Evolutionary conservation across 2,888 invertebrate species (phyloP), one percentile per base, ranked within the genome.

Genomic region (Hydraecia micacea): DNA sequence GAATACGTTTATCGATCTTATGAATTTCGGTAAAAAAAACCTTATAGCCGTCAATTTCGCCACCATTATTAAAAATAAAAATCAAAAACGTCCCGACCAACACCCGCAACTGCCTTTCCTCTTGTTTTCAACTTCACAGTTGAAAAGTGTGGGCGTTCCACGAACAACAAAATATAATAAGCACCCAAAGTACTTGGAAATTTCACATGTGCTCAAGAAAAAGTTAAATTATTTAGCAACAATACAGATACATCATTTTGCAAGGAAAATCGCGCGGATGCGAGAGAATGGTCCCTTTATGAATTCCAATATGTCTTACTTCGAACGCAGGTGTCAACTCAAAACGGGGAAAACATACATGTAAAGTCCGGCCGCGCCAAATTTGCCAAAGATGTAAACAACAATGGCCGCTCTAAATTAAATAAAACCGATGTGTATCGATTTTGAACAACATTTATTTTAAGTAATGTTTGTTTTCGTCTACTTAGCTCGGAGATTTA

Each of bases 321-420:
- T 86, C 83, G 85, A 88, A 79, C 90, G 67, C 87, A 89, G 89
- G 89, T 89, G 89, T 89, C 86, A 84, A 77, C 80, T 81, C 66
- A 80, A 81, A 86, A 80, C 70, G 77, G 79, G n/a, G 76, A 75
- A 79, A 83, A 84, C 75, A 79, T 81, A 70, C 52, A 71, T 82
- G 65, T 39, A n/a, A n/a, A n/a, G n/a, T n/a, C n/a, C n/a, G n/a
- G n/a, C n/a, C n/a, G n/a, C n/a, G n/a, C n/a, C n/a, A n/a, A n/a
- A n/a, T n/a, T n/a, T n/a, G n/a, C n/a, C n/a, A n/a, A n/a, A n/a
- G n/a, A n/a, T n/a, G n/a, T n/a, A n/a, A n/a, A n/a, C n/a, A n/a
- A n/a, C n/a, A n/a, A n/a, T n/a, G n/a, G n/a, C n/a, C n/a, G n/a
- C n/a, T n/a, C n/a, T n/a, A n/a, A n/a, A n/a, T n/a, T n/a, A n/a